phyloP scores from a whole-genome alignment of 2,797 vertebrate genomes.

The Argentina silus region DNA sequence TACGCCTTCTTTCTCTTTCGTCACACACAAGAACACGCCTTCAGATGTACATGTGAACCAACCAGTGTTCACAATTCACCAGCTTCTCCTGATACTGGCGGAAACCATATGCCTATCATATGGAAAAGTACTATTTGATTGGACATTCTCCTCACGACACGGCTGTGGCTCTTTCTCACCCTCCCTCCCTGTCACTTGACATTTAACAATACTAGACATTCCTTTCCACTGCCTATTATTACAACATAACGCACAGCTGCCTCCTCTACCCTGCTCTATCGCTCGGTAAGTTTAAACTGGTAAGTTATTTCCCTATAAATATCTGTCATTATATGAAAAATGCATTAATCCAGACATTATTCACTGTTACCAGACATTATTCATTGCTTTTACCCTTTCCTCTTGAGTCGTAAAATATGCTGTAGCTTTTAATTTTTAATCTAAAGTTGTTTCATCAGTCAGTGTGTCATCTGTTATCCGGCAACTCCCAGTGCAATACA shows the following conservation, averaged over 20 bases:
- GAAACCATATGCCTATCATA: background rate
- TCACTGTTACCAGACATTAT: too few species aligned
- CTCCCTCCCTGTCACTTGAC: background rate
- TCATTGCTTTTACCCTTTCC: too few species aligned
- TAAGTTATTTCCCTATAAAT: constrained; percentile 15
- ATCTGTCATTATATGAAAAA: too few species aligned
- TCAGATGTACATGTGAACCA: background rate
- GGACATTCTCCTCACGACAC: constrained; percentile 3
- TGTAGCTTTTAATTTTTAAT: background rate
- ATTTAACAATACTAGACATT: constrained; percentile 8
- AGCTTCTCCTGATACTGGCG: background rate
- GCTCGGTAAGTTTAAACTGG: constrained; percentile 11
- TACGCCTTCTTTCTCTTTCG: constrained; percentile 9
- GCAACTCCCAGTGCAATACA: constrained; percentile 6
- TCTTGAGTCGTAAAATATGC: background rate
- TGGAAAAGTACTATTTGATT: constrained; percentile 5
- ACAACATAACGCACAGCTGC: background rate
- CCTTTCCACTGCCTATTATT: constrained; percentile 5
- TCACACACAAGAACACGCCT: constrained; percentile 10
- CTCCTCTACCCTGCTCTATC: background rate
- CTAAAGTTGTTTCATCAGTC: background rate
- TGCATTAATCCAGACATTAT: too few species aligned
- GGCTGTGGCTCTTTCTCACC: background rate
- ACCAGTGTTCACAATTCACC: background rate
- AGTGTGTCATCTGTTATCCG: background rate